These are phyloP conservation scores for Spodoptera picta DNA, from an alignment of 2,888 invertebrate genomes.

Conservation along the genomic window DNA sequence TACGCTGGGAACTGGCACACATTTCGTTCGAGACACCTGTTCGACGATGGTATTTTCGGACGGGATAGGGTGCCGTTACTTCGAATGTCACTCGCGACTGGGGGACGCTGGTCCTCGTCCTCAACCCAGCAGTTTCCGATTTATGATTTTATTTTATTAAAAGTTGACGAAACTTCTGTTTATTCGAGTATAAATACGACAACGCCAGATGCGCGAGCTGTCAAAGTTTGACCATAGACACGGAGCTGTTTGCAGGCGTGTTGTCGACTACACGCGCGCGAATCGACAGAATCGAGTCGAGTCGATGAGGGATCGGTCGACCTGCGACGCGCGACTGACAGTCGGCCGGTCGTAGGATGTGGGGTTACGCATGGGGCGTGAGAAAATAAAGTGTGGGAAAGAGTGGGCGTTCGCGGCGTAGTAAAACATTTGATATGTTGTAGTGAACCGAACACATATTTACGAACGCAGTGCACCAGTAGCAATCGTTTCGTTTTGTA, in stretches of 20 bases:
- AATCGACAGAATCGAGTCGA: constrained; percentile 64
- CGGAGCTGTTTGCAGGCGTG: constrained; percentile 71
- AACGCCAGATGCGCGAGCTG: constrained; percentile 85
- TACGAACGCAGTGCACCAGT: constrained; percentile 80
- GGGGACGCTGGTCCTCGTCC: constrained; percentile 35
- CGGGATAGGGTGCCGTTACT: constrained; percentile 84
- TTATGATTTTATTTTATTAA: constrained; percentile 56
- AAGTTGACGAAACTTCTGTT: constrained; percentile 73
- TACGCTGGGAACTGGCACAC: constrained; percentile 87
- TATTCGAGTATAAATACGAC: constrained; percentile 79
- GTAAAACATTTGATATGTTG: constrained; percentile 90
- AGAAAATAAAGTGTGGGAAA: constrained; percentile 95
- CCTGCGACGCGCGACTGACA: constrained; percentile 74
- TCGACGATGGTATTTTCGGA: constrained; percentile 91
- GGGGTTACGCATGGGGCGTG: constrained; percentile 94
- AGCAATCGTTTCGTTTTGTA: constrained; percentile 72
- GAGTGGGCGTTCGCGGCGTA: constrained; percentile 91
- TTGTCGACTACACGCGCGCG: constrained; percentile 77
- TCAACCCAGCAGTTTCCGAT: constrained; percentile 23
- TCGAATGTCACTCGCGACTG: constrained; percentile 23
- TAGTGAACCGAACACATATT: constrained; percentile 86
- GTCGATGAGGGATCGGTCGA: constrained; percentile 66
- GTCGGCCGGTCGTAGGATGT: constrained; percentile 90
- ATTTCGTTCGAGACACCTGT: constrained; percentile 94
- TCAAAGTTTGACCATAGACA: constrained; percentile 85